Evolutionary conservation across 2,797 vertebrate genomes (phyloP).

Genomic region (Coracias cyanogaster): DNA sequence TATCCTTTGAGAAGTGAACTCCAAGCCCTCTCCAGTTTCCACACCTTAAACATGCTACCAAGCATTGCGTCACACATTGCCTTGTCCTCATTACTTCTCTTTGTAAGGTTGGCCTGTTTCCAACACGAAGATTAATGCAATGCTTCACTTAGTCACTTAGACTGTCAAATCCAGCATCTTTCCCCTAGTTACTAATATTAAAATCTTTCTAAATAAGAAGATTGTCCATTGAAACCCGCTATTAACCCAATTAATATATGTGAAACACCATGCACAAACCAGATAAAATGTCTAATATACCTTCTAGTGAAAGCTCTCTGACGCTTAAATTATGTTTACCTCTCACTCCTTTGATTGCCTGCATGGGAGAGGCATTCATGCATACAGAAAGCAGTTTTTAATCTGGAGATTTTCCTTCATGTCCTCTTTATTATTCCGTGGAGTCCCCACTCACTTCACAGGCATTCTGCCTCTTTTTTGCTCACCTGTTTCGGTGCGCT

Average conservation of each 20-base stretch:
- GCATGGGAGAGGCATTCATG: neutral
- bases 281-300: neutral
- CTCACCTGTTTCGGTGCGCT: slow-evolving; percentile 84
- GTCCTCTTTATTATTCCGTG: neutral
- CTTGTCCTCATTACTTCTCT: neutral
- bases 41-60: neutral
- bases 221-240: neutral
- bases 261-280: neutral
- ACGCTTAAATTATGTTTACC: neutral
- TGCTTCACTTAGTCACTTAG: neutral
- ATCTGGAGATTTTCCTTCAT: neutral
- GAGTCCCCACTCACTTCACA: neutral
- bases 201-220: neutral
- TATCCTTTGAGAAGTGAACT: neutral
- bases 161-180: neutral
- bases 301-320: neutral
- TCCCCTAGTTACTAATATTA: neutral
- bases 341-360: neutral
- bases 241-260: neutral
- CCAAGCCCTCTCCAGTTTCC: neutral
- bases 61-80: neutral
- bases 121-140: neutral
- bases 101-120: neutral
- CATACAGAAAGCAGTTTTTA: neutral
- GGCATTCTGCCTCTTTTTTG: neutral